phyloP scores from a whole-genome alignment of 2,797 vertebrate genomes.

The Fratercula arctica region DNA sequence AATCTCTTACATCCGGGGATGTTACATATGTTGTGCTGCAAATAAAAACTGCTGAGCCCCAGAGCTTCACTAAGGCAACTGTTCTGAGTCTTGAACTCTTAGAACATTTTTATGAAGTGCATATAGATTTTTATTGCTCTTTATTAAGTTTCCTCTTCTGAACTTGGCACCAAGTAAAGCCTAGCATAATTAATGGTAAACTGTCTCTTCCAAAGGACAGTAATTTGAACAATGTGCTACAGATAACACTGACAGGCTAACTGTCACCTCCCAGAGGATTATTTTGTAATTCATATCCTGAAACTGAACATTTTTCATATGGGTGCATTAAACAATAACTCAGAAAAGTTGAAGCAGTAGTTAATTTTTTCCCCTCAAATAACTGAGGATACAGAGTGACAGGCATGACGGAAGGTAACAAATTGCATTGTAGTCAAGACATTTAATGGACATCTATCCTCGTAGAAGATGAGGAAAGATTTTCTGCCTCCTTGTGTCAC shows the following conservation, averaged over 20 bases:
- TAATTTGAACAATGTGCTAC: neutral
- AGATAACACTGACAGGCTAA: neutral
- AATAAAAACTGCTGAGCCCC: neutral
- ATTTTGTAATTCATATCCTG: neutral
- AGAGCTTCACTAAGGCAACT: neutral
- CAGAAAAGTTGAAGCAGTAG: neutral
- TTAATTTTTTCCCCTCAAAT: neutral
- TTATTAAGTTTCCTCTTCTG: neutral
- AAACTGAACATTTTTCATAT: neutral
- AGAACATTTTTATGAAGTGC: neutral
- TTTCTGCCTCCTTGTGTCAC: neutral
- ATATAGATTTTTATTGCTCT: neutral
- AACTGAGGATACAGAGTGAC: neutral
- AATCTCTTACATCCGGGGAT: neutral
- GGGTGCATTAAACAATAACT: neutral
- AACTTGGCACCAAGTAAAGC: neutral
- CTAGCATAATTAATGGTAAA: neutral
- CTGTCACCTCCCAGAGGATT: neutral
- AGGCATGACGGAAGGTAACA: fast-evolving
- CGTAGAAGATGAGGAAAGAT: neutral
- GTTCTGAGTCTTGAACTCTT: neutral
- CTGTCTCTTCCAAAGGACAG: neutral
- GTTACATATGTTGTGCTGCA: neutral
- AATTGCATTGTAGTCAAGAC: neutral
- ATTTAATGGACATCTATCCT: neutral